Evolutionary conservation across 2,888 invertebrate genomes (phyloP), one percentile per base, ranked within the genome.

Genomic region (Apantesis nais): DNA sequence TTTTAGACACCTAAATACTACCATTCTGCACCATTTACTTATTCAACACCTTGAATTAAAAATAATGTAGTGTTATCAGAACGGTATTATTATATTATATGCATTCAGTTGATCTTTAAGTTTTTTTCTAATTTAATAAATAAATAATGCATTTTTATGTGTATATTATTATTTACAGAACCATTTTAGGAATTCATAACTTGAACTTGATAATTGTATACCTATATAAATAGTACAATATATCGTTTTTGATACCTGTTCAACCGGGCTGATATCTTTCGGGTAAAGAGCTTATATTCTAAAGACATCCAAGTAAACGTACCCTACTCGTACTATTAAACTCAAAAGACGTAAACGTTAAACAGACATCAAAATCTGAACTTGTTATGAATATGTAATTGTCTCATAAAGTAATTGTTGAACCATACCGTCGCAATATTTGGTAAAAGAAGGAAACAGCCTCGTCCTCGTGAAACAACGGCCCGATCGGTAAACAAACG

Each of bases 401-500:
- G 19, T 37, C 16, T 37, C 1, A n/a, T 62, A 55, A 66, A 25
- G 52, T 37, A 37, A 25, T 55, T 52, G n/a, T 66, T 65, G 37
- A 34, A 52, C 65, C 7, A 29, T 37, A 58, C 29, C 39, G 19
- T 22, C 12, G 19, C 66, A 19, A 58, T 31, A 19, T 62, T 16
- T 25, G 37, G 34, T 67, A n/a, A 34, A 66, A 66, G 63, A 67
- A 25, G 70, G 14, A 25, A 58, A 8, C 62, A 19, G 58, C 5
- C 19, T 37, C 16, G 63, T 66, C 65, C 11, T 68, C 67, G 72
- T 72, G 75, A 74, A 71, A 74, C 73, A 74, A 67, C 29, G n/a
- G 66, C 25, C 19, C 16, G 14, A 70, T 74, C 48, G 34, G 72
- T 78, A 78, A 77, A 77, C 68, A 78, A 74, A 68, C 44, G 60